phyloP scores from a whole-genome alignment of 2,888 invertebrate genomes.

The Octonoba sinensis region DNA sequence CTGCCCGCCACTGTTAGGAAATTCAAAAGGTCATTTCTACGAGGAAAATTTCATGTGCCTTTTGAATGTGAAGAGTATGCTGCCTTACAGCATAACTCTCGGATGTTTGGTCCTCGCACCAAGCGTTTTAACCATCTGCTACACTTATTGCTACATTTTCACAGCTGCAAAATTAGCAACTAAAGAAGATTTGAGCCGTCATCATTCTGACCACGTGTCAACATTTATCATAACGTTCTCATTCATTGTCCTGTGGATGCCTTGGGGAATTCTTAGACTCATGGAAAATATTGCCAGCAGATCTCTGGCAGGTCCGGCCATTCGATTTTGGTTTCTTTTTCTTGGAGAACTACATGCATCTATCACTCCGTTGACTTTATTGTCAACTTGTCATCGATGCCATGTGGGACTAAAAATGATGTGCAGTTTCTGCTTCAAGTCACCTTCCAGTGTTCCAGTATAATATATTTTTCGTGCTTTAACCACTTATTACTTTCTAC shows the following conservation, averaged over 20 bases:
- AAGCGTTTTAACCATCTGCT: slow-evolving; percentile 91
- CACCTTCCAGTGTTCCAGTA: slow-evolving; percentile 21
- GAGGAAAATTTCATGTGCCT: slow-evolving; percentile 91
- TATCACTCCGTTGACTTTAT: slow-evolving; percentile 35
- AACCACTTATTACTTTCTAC: no score
- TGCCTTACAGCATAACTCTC: slow-evolving; percentile 93
- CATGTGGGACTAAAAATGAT: slow-evolving; percentile 37
- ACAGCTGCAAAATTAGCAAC: slow-evolving; percentile 79
- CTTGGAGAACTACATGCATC: slow-evolving; percentile 33
- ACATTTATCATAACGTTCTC: slow-evolving; percentile 40
- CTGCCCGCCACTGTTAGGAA: slow-evolving; percentile 92
- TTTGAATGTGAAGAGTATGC: slow-evolving; percentile 96
- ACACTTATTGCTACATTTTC: slow-evolving; percentile 95
- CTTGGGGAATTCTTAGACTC: slow-evolving; percentile 41
- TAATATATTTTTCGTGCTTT: background rate
- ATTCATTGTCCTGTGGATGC: slow-evolving; percentile 40
- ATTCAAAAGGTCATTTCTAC: slow-evolving; percentile 87
- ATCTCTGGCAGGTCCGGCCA: slow-evolving; percentile 17
- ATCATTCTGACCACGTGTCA: slow-evolving; percentile 34
- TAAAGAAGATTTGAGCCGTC: slow-evolving; percentile 25
- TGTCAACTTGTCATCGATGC: slow-evolving; percentile 27
- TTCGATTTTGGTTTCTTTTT: slow-evolving; percentile 45
- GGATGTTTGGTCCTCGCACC: slow-evolving; percentile 92
- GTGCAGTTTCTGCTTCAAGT: slow-evolving; percentile 32
- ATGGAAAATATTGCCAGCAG: slow-evolving; percentile 15